Conservation (phyloP, 2,113 vertebrate species). For the Labeo rohita region DNA sequence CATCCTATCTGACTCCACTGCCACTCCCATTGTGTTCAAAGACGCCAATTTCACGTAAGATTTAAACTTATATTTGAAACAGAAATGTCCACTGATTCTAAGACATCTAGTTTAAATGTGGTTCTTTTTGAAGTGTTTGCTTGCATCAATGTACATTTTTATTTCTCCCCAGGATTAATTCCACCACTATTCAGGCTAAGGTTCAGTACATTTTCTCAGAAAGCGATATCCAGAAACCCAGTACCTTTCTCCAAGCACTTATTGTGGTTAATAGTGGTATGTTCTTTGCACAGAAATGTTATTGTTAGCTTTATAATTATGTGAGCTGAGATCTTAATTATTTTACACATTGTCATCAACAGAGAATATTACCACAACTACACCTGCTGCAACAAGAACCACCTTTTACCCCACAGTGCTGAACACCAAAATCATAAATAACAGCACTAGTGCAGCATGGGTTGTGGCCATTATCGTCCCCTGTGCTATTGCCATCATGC, state of each 20-base stretch:
- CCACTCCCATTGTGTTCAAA: constrained; percentile 33
- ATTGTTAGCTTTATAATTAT: neutral
- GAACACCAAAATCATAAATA: neutral
- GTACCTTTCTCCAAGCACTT: constrained; percentile 36
- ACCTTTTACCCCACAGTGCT: neutral
- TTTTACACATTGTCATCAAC: neutral
- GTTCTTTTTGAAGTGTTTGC: neutral
- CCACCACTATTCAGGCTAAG: constrained; percentile 21
- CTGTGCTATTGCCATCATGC: constrained; percentile 44
- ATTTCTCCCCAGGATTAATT: constrained; percentile 21
- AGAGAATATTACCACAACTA: constrained; percentile 17
- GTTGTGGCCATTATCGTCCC: constrained; percentile 53
- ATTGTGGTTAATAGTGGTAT: constrained; percentile 34
- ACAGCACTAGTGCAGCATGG: constrained; percentile 43
- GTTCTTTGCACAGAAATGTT: neutral
- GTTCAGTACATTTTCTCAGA: constrained; percentile 28
- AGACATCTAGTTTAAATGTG: neutral
- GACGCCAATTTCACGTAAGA: constrained; percentile 34
- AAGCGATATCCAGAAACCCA: constrained; percentile 17
- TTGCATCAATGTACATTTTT: neutral
- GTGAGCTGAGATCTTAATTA: neutral
- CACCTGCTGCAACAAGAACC: constrained; percentile 3
- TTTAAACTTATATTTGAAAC: neutral
- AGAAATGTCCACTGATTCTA: neutral
- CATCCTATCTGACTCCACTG: constrained; percentile 42